Conservation (phyloP, 2,888 invertebrate genomes). For the Trichogramma evanescens region DNA sequence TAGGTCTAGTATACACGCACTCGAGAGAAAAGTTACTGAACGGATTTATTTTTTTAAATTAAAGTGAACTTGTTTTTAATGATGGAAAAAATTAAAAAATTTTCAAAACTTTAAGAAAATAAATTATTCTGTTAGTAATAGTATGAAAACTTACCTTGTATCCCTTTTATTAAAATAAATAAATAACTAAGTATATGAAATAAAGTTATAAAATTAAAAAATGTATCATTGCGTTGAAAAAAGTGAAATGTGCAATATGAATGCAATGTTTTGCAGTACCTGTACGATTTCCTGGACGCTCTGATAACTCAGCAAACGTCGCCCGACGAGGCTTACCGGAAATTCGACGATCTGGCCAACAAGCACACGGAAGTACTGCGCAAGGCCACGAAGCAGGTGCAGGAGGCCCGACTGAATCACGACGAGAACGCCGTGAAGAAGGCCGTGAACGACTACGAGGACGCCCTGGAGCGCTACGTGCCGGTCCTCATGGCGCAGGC, state of each 20-base stretch:
- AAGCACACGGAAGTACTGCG: conserved; percentile 83
- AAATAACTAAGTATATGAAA: not conserved
- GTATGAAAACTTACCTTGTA: too few species aligned
- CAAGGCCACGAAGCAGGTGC: conserved; percentile 88
- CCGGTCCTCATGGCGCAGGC: conserved; percentile 99
- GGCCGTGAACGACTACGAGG: conserved; percentile 87
- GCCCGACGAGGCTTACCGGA: conserved; percentile 90
- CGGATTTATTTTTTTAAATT: too few species aligned
- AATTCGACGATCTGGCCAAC: conserved; percentile 89
- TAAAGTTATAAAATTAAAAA: not conserved
- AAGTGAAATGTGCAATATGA: too few species aligned
- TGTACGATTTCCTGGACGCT: conserved; percentile 93
- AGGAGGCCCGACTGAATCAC: conserved; percentile 81
- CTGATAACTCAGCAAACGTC: conserved; percentile 95
- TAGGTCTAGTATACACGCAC: too few species aligned
- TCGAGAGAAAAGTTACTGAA: too few species aligned
- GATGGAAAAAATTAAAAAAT: too few species aligned
- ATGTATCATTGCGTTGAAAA: too few species aligned
- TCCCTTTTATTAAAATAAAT: not conserved
- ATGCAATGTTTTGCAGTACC: conserved; percentile 53
- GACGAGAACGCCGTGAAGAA: conserved; percentile 85
- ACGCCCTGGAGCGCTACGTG: conserved; percentile 84
- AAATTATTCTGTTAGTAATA: too few species aligned
- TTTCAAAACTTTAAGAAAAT: too few species aligned
- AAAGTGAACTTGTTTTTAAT: too few species aligned